phyloP scores from a whole-genome alignment of 2,888 invertebrate species.

The Scaeva pyrastri region DNA sequence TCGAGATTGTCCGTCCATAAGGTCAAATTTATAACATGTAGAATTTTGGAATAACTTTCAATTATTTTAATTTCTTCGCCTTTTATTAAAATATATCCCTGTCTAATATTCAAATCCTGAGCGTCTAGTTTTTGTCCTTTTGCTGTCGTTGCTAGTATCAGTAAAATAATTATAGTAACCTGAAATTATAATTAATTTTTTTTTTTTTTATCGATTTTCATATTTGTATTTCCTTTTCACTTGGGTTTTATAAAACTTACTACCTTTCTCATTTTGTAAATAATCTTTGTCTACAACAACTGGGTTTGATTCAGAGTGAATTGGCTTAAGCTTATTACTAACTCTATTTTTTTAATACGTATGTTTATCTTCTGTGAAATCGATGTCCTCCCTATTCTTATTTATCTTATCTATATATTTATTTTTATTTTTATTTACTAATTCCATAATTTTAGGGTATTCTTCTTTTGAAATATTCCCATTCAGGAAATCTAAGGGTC shows the following conservation, averaged over 20 bases:
- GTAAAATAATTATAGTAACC: background rate
- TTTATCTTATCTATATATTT: background rate
- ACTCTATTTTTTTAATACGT: no score
- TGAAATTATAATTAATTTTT: background rate
- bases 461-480: no score
- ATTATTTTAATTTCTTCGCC: constrained; percentile 22
- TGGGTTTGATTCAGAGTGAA: background rate
- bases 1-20: constrained; percentile 25
- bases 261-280: background rate
- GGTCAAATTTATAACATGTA: background rate
- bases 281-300: background rate
- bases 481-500: no score
- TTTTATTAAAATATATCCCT: background rate
- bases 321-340: background rate
- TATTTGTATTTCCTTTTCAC: background rate
- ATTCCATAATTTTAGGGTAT: background rate
- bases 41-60: no score
- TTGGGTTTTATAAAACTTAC: background rate
- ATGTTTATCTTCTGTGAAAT: background rate
- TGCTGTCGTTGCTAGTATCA: constrained; percentile 11
- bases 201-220: background rate
- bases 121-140: constrained; percentile 3
- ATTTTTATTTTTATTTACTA: background rate
- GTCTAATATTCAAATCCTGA: background rate
- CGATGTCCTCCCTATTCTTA: background rate